Conservation (phyloP, 2,888 invertebrate genomes). For the Caenorhabditis sp. region DNA sequence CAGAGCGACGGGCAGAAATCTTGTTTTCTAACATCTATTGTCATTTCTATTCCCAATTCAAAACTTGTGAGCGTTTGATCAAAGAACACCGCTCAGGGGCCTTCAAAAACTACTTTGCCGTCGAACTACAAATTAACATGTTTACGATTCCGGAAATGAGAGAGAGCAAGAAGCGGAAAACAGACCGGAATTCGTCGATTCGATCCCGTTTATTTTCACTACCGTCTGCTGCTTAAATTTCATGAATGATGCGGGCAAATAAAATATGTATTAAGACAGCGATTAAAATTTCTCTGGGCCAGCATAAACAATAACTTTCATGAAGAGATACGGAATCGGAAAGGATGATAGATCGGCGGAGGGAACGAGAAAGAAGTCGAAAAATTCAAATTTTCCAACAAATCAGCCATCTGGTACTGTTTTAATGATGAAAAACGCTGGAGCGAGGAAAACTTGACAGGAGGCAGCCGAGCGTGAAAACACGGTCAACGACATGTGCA, state of each 20-base stretch:
- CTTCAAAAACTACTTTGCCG: not conserved
- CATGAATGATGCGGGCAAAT: conserved; percentile 5
- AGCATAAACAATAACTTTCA: conserved; percentile 2
- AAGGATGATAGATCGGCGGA: not conserved
- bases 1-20: not conserved
- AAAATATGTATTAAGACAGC: conserved; percentile 16
- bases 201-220: not conserved
- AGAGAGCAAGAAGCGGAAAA: not conserved
- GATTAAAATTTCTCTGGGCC: conserved; percentile 11
- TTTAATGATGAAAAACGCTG: not conserved
- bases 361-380: not conserved
- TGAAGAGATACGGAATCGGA: not conserved
- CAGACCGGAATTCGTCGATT: not conserved
- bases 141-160: conserved; percentile 6
- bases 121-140: conserved; percentile 11
- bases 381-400: conserved; percentile 7
- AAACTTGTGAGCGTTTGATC: not conserved
- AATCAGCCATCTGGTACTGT: not conserved
- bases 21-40: conserved; percentile 8
- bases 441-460: not conserved
- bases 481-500: conserved; percentile 21
- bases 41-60: not conserved
- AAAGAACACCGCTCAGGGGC: not conserved
- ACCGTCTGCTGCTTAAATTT: conserved; percentile 22
- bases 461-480: conserved; percentile 15